These are phyloP conservation scores for Xestia xanthographa DNA, from an alignment of 2,888 invertebrate species.

Conservation along the genomic window DNA sequence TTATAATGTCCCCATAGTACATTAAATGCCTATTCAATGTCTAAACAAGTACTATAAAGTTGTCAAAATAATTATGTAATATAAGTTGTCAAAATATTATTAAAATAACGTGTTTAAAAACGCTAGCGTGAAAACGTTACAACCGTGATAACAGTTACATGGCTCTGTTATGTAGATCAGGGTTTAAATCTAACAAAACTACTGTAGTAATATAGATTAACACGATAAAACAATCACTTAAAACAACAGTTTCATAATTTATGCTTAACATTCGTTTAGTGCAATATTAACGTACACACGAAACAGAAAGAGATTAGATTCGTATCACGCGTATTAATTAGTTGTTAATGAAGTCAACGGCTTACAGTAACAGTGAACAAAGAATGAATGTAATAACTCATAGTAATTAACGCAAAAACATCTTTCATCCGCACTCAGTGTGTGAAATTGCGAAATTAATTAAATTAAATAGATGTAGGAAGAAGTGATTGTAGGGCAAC, in stretches of 20 bases:
- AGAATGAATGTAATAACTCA: conserved; percentile 70
- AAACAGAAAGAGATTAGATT: conserved; percentile 73
- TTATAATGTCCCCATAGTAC: neutral
- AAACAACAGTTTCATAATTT: conserved; percentile 71
- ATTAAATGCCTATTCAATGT: conserved; percentile 17
- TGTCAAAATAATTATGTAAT: conserved; percentile 24
- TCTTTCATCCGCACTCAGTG: conserved; percentile 67
- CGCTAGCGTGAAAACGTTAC: conserved; percentile 50
- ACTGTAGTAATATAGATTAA: conserved; percentile 58
- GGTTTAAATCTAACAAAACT: conserved; percentile 63
- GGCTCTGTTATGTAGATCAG: conserved; percentile 56
- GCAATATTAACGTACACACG: conserved; percentile 66
- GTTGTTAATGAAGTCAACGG: conserved; percentile 77
- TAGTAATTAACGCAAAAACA: conserved; percentile 70
- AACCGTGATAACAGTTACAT: conserved; percentile 57
- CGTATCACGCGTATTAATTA: conserved; percentile 77
- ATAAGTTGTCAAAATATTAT: conserved; percentile 17
- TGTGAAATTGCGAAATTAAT: conserved; percentile 71
- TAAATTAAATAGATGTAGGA: conserved; percentile 66
- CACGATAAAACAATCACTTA: conserved; percentile 72
- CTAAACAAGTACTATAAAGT: conserved; percentile 7
- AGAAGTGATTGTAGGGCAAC: conserved; percentile 55
- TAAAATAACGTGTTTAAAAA: conserved; percentile 43
- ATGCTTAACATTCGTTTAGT: conserved; percentile 68
- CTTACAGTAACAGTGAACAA: conserved; percentile 72